Evolutionary conservation across 2,888 invertebrate species (phyloP), one percentile per base, ranked within the genome.

Genomic region (Dorcus parallelipipedus): DNA sequence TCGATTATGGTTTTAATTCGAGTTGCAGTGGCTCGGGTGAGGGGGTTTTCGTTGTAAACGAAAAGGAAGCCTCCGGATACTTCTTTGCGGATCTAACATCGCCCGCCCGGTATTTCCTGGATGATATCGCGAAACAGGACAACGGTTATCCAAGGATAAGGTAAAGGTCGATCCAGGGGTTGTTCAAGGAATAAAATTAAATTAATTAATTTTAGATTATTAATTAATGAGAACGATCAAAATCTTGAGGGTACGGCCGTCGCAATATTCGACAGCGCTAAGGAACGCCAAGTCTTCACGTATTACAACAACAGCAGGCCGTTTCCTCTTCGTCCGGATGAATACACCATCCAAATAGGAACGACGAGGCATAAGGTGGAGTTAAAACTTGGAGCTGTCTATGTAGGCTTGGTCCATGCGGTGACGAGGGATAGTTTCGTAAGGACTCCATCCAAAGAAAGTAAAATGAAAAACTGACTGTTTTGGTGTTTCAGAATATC

Each of bases 361-460:
- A 53, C 33, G 1, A 43, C 23, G 23, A 52, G 49, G 5, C 49
- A 78, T 10, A 64, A 69, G 10, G 47, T 62, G 1, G 55, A 66
- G 0, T 76, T 88, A 1, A 76, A 80, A 66, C 72, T 83, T 3
- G 90, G 90, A 0, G 90, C 87, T 9, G 86, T 88, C 9, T 90
- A 89, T 66, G 84, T 86, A 0, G 69, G 86, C 8, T 76, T 84
- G 65, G 71, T 81, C 57, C 73, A 79, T 68, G 70, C 80, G 64
- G 78, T 78, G 48, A 67, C 67, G 0, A 65, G 68, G n/a, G 76
- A 77, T 8, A 68, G 66, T 17, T 77, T 75, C 62, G 78, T 81
- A 67, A 78, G 78, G 73, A 61, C 43, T 42, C 17, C 6, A 5
- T 42, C 9, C 10, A 9, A 42, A 42, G 2, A 14, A 6, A 7